Evolutionary conservation across 1,140 invertebrate species (phyloP), one percentile per base, ranked within the genome.

Genomic region (Acromyrmex echinatior): DNA sequence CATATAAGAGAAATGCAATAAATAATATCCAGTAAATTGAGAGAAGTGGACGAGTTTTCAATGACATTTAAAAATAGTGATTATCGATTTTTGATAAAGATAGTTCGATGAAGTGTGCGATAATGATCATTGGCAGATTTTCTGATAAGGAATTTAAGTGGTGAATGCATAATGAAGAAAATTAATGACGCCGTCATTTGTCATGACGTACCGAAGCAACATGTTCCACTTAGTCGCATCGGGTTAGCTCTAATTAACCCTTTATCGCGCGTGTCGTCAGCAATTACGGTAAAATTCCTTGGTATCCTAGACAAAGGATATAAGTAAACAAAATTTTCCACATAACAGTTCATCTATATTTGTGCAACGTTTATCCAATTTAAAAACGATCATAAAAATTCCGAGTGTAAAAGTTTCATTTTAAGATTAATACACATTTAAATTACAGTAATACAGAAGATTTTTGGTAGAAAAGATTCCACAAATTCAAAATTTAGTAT

Each of bases 241-340:
- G 62, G 65, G 21, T 84, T 84, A 62, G 56, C 80, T 84, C 51
- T 76, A 84, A 84, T 84, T 84, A 84, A 84, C 68, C 56, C 70
- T 76, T 84, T 62, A 25, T 16, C 14, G 35, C 53, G 80, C 56
- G n/a, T 51, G 80, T 74, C 65, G 51, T 81, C 80, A 74, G 39
- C 80, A 84, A 84, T 76, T 84, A 84, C 14, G 4, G 45, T 14
- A 56, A 62, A 76, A 74, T 84, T 62, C 18, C 39, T 76, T 62
- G 56, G 18, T 18, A 35, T 82, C 56, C 53, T 62, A n/a, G 14
- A 51, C 10, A 14, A 49, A 82, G 80, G 21, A 73, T 45, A 2
- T 5, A 62, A 74, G 56, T 45, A 28, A 81, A 70, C n/a, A 70
- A 39, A n/a, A 12, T 45, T 58, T 71, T 45, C 39, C 39, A 25